Evolutionary conservation across 2,888 invertebrate species (phyloP).

Genomic region (Melinopterus prodromus): DNA sequence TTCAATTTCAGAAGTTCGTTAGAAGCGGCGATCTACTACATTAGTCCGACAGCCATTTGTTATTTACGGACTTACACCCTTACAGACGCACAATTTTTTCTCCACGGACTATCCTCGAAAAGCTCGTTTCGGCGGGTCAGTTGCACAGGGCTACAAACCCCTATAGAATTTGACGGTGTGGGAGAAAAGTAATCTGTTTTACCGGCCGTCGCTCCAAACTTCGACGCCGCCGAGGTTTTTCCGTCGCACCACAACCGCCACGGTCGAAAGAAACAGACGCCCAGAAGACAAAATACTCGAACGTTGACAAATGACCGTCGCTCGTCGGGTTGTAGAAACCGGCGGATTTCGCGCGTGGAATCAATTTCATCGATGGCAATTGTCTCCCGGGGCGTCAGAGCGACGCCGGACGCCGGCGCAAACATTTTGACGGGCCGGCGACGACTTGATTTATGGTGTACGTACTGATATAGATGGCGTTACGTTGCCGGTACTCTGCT

Average conservation of each 20-base stretch:
- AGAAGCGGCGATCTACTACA: background rate
- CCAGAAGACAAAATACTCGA: conserved; percentile 36
- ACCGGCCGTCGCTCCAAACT: conserved; percentile 4
- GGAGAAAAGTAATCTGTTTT: background rate
- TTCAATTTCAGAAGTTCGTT: conserved; percentile 4
- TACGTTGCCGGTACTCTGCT: background rate
- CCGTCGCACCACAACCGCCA: background rate
- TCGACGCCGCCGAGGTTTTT: background rate
- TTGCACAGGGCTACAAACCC: background rate
- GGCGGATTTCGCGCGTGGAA: background rate
- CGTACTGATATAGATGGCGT: background rate
- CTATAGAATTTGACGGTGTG: background rate
- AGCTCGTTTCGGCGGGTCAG: background rate
- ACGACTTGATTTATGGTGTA: conserved; percentile 4
- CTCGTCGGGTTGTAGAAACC: conserved; percentile 6
- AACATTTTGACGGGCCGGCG: background rate
- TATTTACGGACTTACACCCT: background rate
- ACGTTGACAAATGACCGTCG: conserved; percentile 38
- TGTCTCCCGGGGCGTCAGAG: background rate
- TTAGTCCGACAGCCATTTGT: background rate
- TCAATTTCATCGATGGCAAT: conserved; percentile 4
- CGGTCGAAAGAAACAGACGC: background rate
- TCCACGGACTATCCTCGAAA: background rate
- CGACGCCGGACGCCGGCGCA: background rate
- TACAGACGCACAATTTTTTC: background rate